These are phyloP conservation scores for Tenualosa thibaudeaui DNA, from an alignment of 2,797 vertebrate genomes.

Conservation along the genomic window DNA sequence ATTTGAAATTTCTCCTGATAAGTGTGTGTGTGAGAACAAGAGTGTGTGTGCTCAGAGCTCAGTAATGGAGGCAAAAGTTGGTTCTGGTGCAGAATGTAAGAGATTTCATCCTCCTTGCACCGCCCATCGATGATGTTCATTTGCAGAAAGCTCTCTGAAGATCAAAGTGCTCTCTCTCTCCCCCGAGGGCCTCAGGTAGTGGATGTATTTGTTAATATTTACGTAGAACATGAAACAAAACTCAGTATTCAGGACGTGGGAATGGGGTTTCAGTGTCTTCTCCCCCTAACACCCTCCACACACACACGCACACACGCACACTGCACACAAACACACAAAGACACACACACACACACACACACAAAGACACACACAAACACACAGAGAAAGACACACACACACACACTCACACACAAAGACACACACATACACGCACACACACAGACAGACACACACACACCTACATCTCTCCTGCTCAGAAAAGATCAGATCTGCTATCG, in stretches of 20 bases:
- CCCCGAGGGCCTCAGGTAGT: not conserved
- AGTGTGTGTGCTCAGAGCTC: too few relatives aligned
- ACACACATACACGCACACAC: too few relatives aligned
- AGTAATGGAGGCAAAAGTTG: too few relatives aligned
- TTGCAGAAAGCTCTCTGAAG: not conserved
- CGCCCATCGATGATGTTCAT: not conserved
- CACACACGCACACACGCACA: too few relatives aligned
- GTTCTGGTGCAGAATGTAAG: too few relatives aligned
- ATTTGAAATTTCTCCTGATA: not conserved
- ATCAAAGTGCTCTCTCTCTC: not conserved
- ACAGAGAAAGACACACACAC: too few relatives aligned
- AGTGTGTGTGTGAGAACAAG: not conserved
- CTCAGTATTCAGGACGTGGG: not conserved
- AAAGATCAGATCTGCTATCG: not conserved
- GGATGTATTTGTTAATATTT: not conserved
- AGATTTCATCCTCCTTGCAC: not conserved
- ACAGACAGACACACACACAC: not conserved
- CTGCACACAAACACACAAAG: too few relatives aligned
- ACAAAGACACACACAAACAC: too few relatives aligned
- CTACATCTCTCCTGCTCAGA: not conserved
- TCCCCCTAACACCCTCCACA: not conserved
- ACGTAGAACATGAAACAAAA: not conserved
- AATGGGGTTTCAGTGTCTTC: not conserved
- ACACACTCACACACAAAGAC: not conserved
- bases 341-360: too few relatives aligned